These are phyloP conservation scores for Panurus biarmicus DNA, from an alignment of 2,113 vertebrate genomes.

Conservation along the genomic window DNA sequence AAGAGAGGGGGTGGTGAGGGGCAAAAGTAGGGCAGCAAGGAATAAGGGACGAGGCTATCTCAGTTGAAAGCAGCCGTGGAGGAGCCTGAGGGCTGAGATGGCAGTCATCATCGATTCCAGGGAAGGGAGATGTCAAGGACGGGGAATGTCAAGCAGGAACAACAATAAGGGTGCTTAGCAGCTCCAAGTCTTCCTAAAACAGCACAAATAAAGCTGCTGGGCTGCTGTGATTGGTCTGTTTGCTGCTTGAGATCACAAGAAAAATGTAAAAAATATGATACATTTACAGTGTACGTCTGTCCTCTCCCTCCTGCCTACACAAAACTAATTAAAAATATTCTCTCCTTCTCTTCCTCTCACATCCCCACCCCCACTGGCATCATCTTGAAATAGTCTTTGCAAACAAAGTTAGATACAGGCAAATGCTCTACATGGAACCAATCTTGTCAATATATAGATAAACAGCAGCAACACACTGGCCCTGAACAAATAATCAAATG, in stretches of 20 bases:
- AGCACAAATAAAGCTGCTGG: slow-evolving; percentile 6
- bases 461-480: neutral
- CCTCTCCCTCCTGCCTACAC: slow-evolving; percentile 14
- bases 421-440: neutral
- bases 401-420: slow-evolving; percentile 28
- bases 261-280: neutral
- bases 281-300: neutral
- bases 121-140: slow-evolving; percentile 52
- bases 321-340: slow-evolving; percentile 51
- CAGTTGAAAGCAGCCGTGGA: slow-evolving; percentile 36
- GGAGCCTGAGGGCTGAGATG: slow-evolving; percentile 54
- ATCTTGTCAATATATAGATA: slow-evolving; percentile 17
- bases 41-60: neutral
- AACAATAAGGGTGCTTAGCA: slow-evolving; percentile 4
- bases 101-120: slow-evolving; percentile 51
- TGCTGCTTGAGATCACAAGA: slow-evolving; percentile 28
- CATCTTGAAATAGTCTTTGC: slow-evolving; percentile 33
- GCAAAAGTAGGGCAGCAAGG: slow-evolving; percentile 55
- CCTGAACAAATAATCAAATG: neutral
- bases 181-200: neutral
- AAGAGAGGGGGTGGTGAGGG: slow-evolving; percentile 11
- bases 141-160: slow-evolving; percentile 48
- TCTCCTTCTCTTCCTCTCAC: neutral
- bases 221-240: slow-evolving; percentile 16
- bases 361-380: neutral